Conservation (phyloP, 2,888 invertebrate species). For the Leucophenga montana region DNA sequence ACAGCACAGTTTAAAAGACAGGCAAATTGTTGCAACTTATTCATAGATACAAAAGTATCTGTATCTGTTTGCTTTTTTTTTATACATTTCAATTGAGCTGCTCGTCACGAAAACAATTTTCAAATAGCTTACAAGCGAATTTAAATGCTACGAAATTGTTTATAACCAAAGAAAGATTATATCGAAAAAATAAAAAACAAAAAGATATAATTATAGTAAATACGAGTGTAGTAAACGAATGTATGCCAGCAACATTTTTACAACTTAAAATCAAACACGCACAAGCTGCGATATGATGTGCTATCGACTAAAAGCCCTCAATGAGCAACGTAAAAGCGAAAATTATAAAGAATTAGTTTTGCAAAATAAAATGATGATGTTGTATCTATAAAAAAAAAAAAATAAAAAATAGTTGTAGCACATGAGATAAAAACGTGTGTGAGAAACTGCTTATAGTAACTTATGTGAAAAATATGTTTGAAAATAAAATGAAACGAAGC, state of each 20-base stretch:
- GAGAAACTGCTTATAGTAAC: neutral
- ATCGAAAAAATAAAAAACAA: conserved; percentile 8
- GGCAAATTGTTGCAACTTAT: neutral
- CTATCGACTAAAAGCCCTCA: too few species aligned
- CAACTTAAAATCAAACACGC: neutral
- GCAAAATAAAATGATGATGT: conserved; percentile 12
- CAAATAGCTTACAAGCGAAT: too few species aligned
- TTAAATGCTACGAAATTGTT: conserved; percentile 15
- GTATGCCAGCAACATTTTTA: neutral
- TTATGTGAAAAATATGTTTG: neutral
- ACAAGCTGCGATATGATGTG: neutral
- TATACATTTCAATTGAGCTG: neutral
- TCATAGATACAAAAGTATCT: too few species aligned
- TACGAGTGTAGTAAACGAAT: neutral
- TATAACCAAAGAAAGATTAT: conserved; percentile 15
- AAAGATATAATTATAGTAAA: conserved; percentile 7
- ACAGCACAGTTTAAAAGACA: conserved; percentile 1
- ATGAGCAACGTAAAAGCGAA: neutral
- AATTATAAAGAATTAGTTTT: conserved; percentile 9
- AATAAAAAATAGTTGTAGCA: neutral
- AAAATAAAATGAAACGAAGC: neutral
- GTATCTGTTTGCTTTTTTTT: too few species aligned
- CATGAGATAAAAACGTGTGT: neutral
- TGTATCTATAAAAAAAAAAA: neutral
- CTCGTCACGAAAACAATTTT: neutral